Base-by-base conservation (phyloP, 2,797 vertebrate genomes). In the Nyctalus aviator region DNA sequence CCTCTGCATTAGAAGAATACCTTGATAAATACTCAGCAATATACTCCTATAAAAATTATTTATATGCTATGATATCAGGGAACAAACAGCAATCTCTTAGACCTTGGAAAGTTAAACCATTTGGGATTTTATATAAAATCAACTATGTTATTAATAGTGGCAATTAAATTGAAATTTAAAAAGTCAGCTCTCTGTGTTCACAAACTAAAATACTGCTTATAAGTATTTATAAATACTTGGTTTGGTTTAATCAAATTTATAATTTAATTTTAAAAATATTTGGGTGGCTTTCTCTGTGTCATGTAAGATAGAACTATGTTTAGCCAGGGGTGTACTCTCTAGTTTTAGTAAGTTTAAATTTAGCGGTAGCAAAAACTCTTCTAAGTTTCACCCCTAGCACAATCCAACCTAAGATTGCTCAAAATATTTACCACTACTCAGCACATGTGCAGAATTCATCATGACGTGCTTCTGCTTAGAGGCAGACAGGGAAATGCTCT, bases 261-360 rank as follows among this genome's bases (percentile, higher is more conserved):
- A 86, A 93, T 94, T 96, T 92, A 95, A 96, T 96, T 96, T 84
- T 11, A 75, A 94, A 95, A 55, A 95, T 84, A 96, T 88, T 30
- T 27, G 1, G 15, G 37, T 93, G 10, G 15, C 66, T 93, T 95
- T 91, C 41, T 94, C 46, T 91, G 25, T 94, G 90, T 89, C 81
- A 62, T 90, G 53, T 93, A 91, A 81, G 82, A 73, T 79, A 88
- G 48, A 86, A 78, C 92, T 96, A 76, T 93, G 35, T 94, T 96
- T 96, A 96, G 92, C 35, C 17, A 68, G 41, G 53, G 41, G 25
- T 21, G 32, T 94, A 64, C 64, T 82, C 32, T 86, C 95, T 95
- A 37, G 77, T 94, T 96, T 95, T 94, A 93, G 92, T 94, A 91
- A 90, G 68, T 88, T 96, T 95, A 95, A 96, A 96, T 96, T 93